Evolutionary conservation across 2,113 vertebrate species (phyloP).

Genomic region (Mus pahari): DNA sequence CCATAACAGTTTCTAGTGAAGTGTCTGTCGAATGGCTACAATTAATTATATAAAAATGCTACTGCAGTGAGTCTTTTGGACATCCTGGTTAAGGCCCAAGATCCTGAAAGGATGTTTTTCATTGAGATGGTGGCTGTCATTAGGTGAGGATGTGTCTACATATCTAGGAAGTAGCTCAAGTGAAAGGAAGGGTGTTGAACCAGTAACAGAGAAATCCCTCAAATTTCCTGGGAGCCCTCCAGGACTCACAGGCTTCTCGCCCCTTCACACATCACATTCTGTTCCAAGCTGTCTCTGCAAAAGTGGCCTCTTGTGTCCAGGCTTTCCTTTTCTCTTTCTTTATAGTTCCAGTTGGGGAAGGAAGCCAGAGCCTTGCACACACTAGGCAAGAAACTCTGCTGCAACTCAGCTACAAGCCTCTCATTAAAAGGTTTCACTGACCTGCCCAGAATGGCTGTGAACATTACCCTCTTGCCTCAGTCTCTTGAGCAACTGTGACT

Average conservation of each 20-base stretch:
- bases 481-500: neutral
- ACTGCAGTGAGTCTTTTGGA: neutral
- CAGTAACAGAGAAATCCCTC: neutral
- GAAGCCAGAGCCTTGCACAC: neutral
- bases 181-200: neutral
- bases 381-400: neutral
- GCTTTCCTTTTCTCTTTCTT: neutral
- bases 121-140: neutral
- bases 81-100: neutral
- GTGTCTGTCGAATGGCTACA: neutral
- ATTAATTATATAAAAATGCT: neutral
- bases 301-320: neutral
- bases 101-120: neutral
- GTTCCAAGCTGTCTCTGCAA: neutral
- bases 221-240: neutral
- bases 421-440: neutral
- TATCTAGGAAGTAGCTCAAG: neutral
- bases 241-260: neutral
- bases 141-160: neutral
- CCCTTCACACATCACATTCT: neutral
- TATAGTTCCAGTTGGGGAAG: neutral
- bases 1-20: neutral
- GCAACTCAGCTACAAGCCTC: neutral
- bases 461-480: neutral
- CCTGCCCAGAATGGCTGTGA: neutral